A percentile compares a stretch with the other conserved stretches of the same genome.
Conservation (phyloP, 2,797 vertebrate species). For the Numenius phaeopus region DNA sequence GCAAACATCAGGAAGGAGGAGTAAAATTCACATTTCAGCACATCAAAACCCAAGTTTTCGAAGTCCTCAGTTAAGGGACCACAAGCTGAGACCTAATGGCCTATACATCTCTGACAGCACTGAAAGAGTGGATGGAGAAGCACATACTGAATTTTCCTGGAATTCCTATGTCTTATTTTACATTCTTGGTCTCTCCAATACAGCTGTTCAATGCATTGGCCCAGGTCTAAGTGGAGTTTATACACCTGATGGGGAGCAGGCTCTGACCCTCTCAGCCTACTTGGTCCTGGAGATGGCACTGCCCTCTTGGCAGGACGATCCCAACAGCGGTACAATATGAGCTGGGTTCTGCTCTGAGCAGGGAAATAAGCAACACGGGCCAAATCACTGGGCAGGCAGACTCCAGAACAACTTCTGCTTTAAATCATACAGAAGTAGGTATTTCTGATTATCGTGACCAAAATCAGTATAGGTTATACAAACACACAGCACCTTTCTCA, state of each 20-base stretch:
- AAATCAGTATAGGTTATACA: accelerated
- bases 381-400: not conserved
- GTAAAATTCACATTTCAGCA: not conserved
- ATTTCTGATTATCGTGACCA: not conserved
- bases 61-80: not conserved
- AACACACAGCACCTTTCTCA: not conserved
- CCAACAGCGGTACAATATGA: accelerated
- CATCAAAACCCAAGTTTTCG: accelerated
- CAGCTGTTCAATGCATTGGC: not conserved
- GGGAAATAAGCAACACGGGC: not conserved
- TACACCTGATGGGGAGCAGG: not conserved
- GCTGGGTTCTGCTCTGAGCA: not conserved
- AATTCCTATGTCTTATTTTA: not conserved
- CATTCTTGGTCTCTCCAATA: not conserved
- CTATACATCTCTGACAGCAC: too few species aligned
- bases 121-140: not conserved
- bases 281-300: not conserved
- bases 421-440: not conserved
- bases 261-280: not conserved
- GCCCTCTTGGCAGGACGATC: not conserved
- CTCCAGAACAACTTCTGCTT: not conserved
- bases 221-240: not conserved
- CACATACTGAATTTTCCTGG: not conserved
- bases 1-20: not conserved
- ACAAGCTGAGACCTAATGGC: not conserved